A percentile compares a stretch with the other conserved stretches of the same genome.
Evolutionary conservation across 2,888 invertebrate species (phyloP).

Genomic region (Campaea margaritaria): DNA sequence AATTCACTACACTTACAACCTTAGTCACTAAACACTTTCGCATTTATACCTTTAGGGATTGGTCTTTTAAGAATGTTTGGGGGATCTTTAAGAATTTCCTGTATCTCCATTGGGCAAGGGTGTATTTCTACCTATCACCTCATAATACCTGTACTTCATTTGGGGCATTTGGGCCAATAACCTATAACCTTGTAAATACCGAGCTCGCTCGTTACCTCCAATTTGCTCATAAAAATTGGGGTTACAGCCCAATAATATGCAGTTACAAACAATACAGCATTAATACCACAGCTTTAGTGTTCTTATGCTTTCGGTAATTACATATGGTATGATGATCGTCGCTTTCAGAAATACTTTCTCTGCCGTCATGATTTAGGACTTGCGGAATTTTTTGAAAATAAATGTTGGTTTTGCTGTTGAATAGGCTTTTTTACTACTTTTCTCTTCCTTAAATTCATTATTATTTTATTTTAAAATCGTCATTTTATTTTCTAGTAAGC

Average conservation of each 20-base stretch:
- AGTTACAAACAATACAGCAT: slow-evolving; percentile 1
- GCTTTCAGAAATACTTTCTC: slow-evolving; percentile 31
- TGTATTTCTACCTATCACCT: background rate
- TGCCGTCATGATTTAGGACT: slow-evolving; percentile 26
- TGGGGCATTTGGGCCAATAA: background rate
- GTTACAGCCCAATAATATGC: background rate
- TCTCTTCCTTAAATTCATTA: too few relatives aligned
- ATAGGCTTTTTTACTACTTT: too few relatives aligned
- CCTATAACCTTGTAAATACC: background rate
- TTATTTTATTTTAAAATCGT: too few relatives aligned
- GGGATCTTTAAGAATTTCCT: too few relatives aligned
- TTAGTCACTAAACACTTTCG: too few relatives aligned
- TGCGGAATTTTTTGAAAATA: slow-evolving; percentile 15
- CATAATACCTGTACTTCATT: background rate
- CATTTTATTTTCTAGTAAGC: too few relatives aligned
- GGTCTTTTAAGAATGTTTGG: too few relatives aligned
- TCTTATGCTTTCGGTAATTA: slow-evolving; percentile 31
- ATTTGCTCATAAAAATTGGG: background rate
- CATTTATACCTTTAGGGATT: too few relatives aligned
- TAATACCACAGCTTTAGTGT: slow-evolving; percentile 8
- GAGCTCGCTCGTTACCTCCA: background rate
- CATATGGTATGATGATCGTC: slow-evolving; percentile 21
- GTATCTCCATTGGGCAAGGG: too few relatives aligned
- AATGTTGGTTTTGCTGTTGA: too few relatives aligned
- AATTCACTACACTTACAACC: too few relatives aligned